phyloP scores from a whole-genome alignment of 2,888 invertebrate species.

The Leptopilina drosophilae region DNA sequence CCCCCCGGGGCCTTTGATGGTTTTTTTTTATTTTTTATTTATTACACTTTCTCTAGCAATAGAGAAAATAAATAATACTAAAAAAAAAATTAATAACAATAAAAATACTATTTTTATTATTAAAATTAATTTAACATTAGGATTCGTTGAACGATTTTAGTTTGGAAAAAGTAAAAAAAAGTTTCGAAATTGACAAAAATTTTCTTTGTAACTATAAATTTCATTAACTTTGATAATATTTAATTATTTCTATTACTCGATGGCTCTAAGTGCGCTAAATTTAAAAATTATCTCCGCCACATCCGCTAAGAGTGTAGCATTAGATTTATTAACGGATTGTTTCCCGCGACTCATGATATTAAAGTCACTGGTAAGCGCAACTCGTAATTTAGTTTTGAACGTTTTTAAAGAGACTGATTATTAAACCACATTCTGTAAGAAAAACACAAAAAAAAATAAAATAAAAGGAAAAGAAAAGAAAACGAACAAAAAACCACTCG shows the following conservation, averaged over 20 bases:
- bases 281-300: not conserved
- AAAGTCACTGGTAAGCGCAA: not conserved
- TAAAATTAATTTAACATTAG: too few relatives aligned
- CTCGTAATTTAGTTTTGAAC: not conserved
- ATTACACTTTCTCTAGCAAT: too few relatives aligned
- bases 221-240: too few relatives aligned
- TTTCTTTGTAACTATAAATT: too few relatives aligned
- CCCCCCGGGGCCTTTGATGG: too few relatives aligned
- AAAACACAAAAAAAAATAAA: not conserved
- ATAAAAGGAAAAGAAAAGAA: not conserved
- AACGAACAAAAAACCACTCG: not conserved
- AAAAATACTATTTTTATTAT: too few relatives aligned
- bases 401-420: not conserved
- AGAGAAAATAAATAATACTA: too few relatives aligned
- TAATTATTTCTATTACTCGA: not conserved
- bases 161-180: too few relatives aligned
- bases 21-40: too few relatives aligned
- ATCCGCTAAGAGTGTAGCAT: not conserved
- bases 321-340: slow-evolving; percentile 1
- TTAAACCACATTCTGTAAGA: not conserved
- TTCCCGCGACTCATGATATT: not conserved
- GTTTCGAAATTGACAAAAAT: too few relatives aligned
- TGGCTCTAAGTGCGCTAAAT: not conserved
- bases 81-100: too few relatives aligned
- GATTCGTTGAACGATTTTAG: too few relatives aligned